Conservation (phyloP, 2,113 vertebrate species). For the Macrotis lagotis region DNA sequence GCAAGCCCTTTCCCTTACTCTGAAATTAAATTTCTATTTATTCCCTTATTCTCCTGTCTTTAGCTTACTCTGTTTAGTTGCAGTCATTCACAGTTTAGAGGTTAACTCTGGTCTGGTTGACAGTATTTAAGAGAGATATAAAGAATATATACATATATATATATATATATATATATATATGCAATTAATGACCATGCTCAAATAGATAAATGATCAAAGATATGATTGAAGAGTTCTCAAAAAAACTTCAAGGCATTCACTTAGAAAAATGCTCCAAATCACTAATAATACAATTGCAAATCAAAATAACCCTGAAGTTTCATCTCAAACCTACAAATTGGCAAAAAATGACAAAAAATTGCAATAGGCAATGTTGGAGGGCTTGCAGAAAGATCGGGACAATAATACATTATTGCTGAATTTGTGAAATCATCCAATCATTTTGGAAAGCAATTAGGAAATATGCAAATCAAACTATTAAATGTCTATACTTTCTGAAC, state of each 20-base stretch:
- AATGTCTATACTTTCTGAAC: background rate
- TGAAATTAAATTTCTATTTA: too few relatives aligned
- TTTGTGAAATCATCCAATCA: background rate
- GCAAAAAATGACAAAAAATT: background rate
- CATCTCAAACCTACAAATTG: background rate
- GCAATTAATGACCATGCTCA: background rate
- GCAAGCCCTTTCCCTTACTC: too few relatives aligned
- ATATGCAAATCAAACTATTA: background rate
- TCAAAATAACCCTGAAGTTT: background rate
- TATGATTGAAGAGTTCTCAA: background rate
- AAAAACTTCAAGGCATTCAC: background rate
- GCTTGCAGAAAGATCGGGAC: background rate
- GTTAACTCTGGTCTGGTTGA: too few relatives aligned
- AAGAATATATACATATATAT: background rate
- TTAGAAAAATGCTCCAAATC: background rate
- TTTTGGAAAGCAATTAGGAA: background rate
- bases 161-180: background rate
- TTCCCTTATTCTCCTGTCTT: too few relatives aligned
- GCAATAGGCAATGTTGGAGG: background rate
- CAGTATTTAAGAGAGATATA: too few relatives aligned
- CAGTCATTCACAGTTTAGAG: too few relatives aligned
- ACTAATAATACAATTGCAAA: background rate
- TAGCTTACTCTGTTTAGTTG: too few relatives aligned
- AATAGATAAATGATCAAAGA: background rate
- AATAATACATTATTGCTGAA: background rate